Evolutionary conservation across 2,888 invertebrate genomes (phyloP).

Genomic region (Neoscelio sp.): DNA sequence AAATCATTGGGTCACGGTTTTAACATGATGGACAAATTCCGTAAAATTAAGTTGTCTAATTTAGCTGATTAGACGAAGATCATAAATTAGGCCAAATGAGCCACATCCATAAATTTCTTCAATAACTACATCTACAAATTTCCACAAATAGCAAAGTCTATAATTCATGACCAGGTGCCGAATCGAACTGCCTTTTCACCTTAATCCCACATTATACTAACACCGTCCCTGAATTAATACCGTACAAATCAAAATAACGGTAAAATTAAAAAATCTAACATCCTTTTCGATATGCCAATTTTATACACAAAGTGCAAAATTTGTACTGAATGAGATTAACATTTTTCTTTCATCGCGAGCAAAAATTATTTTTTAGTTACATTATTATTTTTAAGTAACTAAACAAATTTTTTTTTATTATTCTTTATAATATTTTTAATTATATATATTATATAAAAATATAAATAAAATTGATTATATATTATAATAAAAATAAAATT

Average conservation of each 20-base stretch:
- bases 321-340: too few relatives aligned
- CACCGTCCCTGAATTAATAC: slow-evolving; percentile 25
- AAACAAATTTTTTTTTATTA: too few relatives aligned
- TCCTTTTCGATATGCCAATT: too few relatives aligned
- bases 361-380: too few relatives aligned
- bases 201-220: slow-evolving; percentile 44
- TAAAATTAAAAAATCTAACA: not conserved
- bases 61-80: not conserved
- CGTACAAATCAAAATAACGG: slow-evolving; percentile 29
- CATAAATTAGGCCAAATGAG: slow-evolving; percentile 34
- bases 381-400: too few relatives aligned
- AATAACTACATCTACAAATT: slow-evolving; percentile 38
- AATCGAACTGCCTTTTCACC: slow-evolving; percentile 37
- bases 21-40: not conserved
- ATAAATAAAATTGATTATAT: too few relatives aligned
- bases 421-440: too few relatives aligned
- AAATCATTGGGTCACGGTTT: too few relatives aligned
- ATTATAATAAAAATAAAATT: too few relatives aligned
- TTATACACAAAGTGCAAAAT: too few relatives aligned
- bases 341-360: too few relatives aligned
- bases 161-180: slow-evolving; percentile 56
- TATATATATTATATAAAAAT: too few relatives aligned
- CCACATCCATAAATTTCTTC: slow-evolving; percentile 22
- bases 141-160: slow-evolving; percentile 22
- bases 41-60: slow-evolving; percentile 36